Conservation (phyloP, 2,113 vertebrate species). For the Lophius piscatorius region DNA sequence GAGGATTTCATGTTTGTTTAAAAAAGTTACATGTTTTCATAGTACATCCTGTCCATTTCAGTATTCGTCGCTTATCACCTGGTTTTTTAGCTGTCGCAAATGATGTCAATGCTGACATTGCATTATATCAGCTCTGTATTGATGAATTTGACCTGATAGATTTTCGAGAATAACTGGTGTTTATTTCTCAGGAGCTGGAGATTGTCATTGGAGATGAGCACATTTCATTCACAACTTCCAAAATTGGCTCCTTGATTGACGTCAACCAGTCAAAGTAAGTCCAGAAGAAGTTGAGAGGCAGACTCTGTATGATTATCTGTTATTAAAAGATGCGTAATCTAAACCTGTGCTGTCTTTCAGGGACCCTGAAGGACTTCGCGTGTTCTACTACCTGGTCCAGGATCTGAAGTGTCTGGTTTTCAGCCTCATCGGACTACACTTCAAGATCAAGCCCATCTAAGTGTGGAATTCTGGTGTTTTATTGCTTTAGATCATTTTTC, state of each 20-base stretch:
- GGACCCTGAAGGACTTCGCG: constrained; percentile 96
- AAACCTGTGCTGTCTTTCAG: constrained; percentile 69
- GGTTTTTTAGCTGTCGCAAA: no score
- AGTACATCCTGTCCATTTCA: no score
- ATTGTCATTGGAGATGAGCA: constrained; percentile 99
- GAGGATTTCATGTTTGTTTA: no score
- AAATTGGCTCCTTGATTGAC: constrained; percentile 98
- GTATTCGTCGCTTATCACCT: no score
- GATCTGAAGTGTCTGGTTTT: constrained; percentile 99
- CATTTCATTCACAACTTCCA: constrained; percentile 99
- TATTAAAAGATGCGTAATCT: no score
- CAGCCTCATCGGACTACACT: constrained; percentile 98
- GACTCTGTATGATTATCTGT: background rate
- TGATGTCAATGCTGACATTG: no score
- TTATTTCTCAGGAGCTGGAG: constrained; percentile 88
- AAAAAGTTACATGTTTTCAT: no score
- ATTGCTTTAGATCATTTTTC: constrained; percentile 64
- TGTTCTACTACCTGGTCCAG: constrained; percentile 99
- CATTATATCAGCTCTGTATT: no score
- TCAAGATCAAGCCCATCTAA: constrained; percentile 99
- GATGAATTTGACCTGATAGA: no score
- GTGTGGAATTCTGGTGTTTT: constrained; percentile 25
- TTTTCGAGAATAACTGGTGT: background rate
- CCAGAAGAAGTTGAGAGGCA: rapidly evolving
- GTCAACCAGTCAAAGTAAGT: constrained; percentile 98